Evolutionary conservation across 2,113 vertebrate genomes (phyloP).

Genomic region (Tor tambroides): DNA sequence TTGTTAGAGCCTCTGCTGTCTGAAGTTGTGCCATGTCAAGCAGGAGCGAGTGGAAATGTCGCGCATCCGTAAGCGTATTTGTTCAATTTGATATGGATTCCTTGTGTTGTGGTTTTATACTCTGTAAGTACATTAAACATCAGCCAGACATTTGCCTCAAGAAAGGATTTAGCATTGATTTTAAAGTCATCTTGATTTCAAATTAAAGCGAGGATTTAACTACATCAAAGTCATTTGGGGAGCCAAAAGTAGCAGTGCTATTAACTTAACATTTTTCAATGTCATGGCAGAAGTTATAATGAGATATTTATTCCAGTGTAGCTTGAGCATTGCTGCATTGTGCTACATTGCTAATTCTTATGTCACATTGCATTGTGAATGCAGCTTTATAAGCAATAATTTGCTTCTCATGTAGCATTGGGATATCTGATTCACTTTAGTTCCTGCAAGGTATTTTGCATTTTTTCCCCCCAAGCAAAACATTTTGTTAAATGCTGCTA

Average conservation of each 20-base stretch:
- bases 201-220: constrained; percentile 32
- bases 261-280: constrained; percentile 21
- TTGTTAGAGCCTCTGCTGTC: constrained; percentile 4
- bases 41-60: constrained; percentile 25
- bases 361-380: neutral
- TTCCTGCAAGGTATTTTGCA: neutral
- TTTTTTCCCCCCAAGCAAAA: no score
- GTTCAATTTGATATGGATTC: constrained; percentile 24
- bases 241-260: neutral
- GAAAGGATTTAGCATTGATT: constrained; percentile 25
- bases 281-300: neutral
- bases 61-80: constrained; percentile 20
- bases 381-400: neutral
- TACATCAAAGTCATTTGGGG: constrained; percentile 11
- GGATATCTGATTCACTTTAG: neutral
- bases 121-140: neutral
- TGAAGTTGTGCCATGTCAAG: constrained; percentile 36
- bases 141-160: neutral
- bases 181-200: neutral
- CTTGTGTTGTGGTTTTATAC: constrained; percentile 15
- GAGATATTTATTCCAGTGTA: neutral
- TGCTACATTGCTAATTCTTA: neutral
- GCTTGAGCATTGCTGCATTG: neutral
- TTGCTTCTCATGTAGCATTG: neutral
- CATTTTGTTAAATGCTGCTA: no score